phyloP scores from a whole-genome alignment of 1,140 invertebrate species.

The Rhopalosiphum maidis region DNA sequence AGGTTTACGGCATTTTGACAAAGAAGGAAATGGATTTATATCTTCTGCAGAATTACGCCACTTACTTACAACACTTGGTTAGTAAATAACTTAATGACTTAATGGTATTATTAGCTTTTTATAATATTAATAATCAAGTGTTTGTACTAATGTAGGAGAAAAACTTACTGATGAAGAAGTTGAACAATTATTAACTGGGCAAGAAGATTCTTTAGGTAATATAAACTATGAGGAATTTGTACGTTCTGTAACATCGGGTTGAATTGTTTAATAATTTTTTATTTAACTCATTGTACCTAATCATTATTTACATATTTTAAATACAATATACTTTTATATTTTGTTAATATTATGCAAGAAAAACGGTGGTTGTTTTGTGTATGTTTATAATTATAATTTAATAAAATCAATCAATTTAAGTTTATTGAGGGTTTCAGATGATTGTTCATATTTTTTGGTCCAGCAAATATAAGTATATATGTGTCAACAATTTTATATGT shows the following conservation, averaged over 20 bases:
- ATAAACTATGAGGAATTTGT: constrained; percentile 99
- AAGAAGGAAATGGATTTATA: constrained; percentile 98
- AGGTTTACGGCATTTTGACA: constrained; percentile 96
- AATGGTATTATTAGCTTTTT: background rate
- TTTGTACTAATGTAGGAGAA: constrained; percentile 67
- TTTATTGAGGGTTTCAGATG: background rate
- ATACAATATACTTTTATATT: background rate
- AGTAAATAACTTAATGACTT: background rate
- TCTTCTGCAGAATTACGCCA: constrained; percentile 97
- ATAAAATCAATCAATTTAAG: background rate
- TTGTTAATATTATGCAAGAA: background rate
- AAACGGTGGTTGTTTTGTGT: background rate
- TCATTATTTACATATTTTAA: constrained; percentile 1
- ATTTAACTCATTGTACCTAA: background rate
- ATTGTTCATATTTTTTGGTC: background rate
- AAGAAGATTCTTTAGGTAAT: constrained; percentile 98
- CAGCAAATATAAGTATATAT: background rate
- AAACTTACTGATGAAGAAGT: constrained; percentile 82
- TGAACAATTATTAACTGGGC: constrained; percentile 91
- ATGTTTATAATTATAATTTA: background rate
- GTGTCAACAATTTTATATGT: background rate
- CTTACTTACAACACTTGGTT: constrained; percentile 91
- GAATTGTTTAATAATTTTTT: constrained; percentile 60
- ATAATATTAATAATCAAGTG: background rate
- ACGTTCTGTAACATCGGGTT: constrained; percentile 92